These are phyloP conservation scores for Hiodon tergisus DNA, from an alignment of 2,113 vertebrate genomes.

Conservation along the genomic window DNA sequence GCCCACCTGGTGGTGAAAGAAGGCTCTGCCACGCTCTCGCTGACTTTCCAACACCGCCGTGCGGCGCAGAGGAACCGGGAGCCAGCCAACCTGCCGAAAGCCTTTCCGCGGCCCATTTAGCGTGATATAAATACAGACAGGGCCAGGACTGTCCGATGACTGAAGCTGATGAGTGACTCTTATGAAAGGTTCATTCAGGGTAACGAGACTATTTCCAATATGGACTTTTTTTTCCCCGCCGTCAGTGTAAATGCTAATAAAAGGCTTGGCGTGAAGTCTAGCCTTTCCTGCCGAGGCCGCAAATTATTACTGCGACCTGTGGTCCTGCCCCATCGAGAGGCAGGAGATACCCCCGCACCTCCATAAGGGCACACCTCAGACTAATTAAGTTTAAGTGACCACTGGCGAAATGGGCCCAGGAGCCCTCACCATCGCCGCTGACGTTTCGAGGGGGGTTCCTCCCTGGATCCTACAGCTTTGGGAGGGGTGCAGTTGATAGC, in stretches of 20 bases:
- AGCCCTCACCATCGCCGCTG: no score
- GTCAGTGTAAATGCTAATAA: neutral
- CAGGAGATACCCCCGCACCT: neutral
- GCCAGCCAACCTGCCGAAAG: neutral
- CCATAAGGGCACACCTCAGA: no score
- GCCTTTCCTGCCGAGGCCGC: neutral
- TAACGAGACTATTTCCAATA: neutral
- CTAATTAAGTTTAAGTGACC: no score
- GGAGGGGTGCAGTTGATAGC: neutral
- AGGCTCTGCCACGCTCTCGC: neutral
- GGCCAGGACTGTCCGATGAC: neutral
- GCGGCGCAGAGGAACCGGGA: neutral
- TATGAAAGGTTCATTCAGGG: slow-evolving; percentile 22
- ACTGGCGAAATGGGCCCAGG: no score
- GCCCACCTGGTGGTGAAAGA: neutral
- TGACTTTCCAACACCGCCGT: neutral
- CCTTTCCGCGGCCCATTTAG: neutral
- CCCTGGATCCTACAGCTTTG: neutral
- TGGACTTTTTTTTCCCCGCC: neutral
- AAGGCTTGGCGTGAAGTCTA: neutral
- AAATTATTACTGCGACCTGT: neutral
- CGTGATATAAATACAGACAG: slow-evolving; percentile 12
- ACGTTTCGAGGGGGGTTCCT: no score
- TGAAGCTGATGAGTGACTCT: slow-evolving; percentile 26
- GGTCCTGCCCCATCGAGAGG: neutral